Base-by-base conservation (phyloP, 2,113 vertebrate genomes). In the Trematocara variabile region DNA sequence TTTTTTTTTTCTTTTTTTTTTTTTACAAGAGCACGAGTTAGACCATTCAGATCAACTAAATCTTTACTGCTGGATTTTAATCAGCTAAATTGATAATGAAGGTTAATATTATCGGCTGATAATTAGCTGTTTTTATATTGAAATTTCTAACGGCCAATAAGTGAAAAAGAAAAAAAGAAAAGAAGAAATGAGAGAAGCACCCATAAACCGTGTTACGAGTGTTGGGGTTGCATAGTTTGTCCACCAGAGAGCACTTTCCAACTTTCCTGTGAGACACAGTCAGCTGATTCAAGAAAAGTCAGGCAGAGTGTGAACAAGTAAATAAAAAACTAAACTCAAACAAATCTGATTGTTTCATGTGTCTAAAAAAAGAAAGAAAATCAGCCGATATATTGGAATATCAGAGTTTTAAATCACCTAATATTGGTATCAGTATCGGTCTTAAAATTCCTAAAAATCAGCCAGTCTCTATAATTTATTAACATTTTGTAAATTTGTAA, bases 331-430 rank as follows among this genome's bases (percentile, higher is more conserved):
- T 18, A 60, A 33, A 60, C 14, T 30, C 28, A 33, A 58, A 58
- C 54, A 28, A 30, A 58, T 58, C 28, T 58, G 25, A 58, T 58
- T 56, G 25, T 56, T 30, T 58, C 25, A 58, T 16, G 55, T 16
- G 55, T 63, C 2, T 63, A 63, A 34, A 63, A 60, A 2, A 63
- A 63, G 58, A 63, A 34, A 34, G 30, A 63, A 63, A 60, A 34
- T 60, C 30, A 60, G 16, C 30, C 1, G 0, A 63, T 63, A 11
- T 20, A 0, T 20, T 37, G 18, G 33, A 63, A 37, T 20, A 0
- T 63, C 0, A 37, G 58, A 63, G 16, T 63, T 63, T 37, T 63
- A 63, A 63, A 56, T 56, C 54, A 56, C 12, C 54, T 28, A 56
- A 56, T 56, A 56, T 14, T 28, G 54, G 54, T 28, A 5, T 56